A percentile compares a stretch with the other conserved stretches of the same genome.
These are phyloP conservation scores for Nymphalis c-album DNA, from an alignment of 2,888 invertebrate species.

Conservation along the genomic window DNA sequence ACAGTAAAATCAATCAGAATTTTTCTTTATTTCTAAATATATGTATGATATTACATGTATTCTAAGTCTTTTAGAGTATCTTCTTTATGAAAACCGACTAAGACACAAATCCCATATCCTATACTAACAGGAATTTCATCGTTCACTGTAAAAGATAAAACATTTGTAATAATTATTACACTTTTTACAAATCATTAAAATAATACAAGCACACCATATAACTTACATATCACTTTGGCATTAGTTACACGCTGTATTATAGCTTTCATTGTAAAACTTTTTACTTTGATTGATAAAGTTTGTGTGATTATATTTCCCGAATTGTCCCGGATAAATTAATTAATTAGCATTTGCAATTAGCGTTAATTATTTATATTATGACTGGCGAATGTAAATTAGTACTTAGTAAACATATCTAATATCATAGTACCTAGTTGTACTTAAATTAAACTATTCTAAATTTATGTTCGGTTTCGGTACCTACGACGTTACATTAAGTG, in stretches of 20 bases:
- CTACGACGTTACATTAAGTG: no score
- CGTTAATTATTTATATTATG: no score
- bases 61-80: constrained; percentile 30
- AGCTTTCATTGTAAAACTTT: constrained; percentile 18
- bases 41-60: constrained; percentile 22
- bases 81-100: constrained; percentile 32
- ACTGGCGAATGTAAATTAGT: no score
- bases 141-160: constrained; percentile 23
- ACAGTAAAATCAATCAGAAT: not conserved
- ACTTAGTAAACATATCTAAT: no score
- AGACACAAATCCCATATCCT: constrained; percentile 22
- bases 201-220: not conserved
- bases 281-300: not conserved
- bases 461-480: no score
- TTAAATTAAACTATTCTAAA: no score
- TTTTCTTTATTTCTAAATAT: not conserved
- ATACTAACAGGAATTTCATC: constrained; percentile 24
- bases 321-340: no score
- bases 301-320: no score
- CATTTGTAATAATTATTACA: no score
- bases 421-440: no score
- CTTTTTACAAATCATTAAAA: not conserved
- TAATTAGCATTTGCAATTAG: no score
- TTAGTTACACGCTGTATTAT: constrained; percentile 24
- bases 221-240: constrained; percentile 25